A percentile compares a stretch with the other conserved stretches of the same genome.
These are phyloP conservation scores for Drosophila sp. DNA, from an alignment of 1,140 invertebrate species.

Conservation along the genomic window DNA sequence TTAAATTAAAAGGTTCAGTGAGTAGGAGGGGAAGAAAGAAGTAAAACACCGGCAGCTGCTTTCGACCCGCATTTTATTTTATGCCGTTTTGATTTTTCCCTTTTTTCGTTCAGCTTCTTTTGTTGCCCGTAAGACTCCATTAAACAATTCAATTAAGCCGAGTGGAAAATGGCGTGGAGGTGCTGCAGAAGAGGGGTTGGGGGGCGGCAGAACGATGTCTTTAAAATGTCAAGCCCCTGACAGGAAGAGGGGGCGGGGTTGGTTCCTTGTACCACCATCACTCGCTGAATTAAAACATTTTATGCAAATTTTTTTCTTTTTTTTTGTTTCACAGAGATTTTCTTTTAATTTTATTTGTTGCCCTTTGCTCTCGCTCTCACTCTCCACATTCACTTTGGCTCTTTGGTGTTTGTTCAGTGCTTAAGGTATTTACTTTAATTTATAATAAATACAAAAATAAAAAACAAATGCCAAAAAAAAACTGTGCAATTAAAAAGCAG, in stretches of 20 bases:
- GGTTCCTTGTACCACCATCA: background rate
- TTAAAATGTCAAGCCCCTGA: slow-evolving; percentile 70
- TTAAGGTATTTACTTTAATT: slow-evolving; percentile 79
- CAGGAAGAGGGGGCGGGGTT: background rate
- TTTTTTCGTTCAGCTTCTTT: slow-evolving; percentile 25
- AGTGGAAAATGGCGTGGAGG: slow-evolving; percentile 9
- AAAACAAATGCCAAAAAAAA: slow-evolving; percentile 45
- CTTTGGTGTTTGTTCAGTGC: slow-evolving; percentile 59
- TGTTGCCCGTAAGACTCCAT: slow-evolving; percentile 68
- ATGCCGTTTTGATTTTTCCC: slow-evolving; percentile 75
- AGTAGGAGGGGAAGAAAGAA: background rate
- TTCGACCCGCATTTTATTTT: slow-evolving; percentile 74
- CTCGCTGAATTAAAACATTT: slow-evolving; percentile 71
- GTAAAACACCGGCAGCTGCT: slow-evolving; percentile 28
- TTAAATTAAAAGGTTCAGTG: slow-evolving; percentile 66
- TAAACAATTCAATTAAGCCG: slow-evolving; percentile 79
- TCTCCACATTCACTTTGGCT: slow-evolving; percentile 25
- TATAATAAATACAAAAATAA: slow-evolving; percentile 46
- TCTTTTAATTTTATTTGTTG: slow-evolving; percentile 49
- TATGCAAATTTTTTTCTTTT: slow-evolving; percentile 68
- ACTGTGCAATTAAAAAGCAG: slow-evolving; percentile 64
- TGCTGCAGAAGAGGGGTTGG: slow-evolving; percentile 16
- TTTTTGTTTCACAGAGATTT: slow-evolving; percentile 24
- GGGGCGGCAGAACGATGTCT: slow-evolving; percentile 42
- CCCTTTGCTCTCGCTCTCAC: slow-evolving; percentile 33